Conservation (phyloP, 2,113 vertebrate species). For the Silurus asotus region DNA sequence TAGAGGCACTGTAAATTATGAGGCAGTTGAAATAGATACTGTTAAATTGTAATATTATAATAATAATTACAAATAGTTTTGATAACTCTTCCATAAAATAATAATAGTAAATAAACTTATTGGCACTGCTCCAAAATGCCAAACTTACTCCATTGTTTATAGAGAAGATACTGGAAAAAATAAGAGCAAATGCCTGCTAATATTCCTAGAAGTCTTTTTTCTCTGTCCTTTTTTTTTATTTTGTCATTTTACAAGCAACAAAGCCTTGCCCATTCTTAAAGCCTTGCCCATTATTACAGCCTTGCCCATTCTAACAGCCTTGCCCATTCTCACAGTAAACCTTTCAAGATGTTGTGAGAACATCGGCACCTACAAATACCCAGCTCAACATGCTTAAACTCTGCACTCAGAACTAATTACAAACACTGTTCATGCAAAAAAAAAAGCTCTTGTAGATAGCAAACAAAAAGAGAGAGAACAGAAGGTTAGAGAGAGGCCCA, state of each 20-base stretch:
- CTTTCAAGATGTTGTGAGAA: conserved; percentile 80
- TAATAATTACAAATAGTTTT: neutral
- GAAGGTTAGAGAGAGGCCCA: conserved; percentile 76
- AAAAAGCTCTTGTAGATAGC: conserved; percentile 87
- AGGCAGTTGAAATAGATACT: neutral
- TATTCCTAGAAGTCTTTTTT: conserved; percentile 70
- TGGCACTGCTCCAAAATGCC: neutral
- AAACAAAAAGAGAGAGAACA: conserved; percentile 80
- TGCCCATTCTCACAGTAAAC: conserved; percentile 55
- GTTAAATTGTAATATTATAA: too few species aligned
- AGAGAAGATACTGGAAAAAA: neutral
- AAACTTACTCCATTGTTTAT: conserved; percentile 44
- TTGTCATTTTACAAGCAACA: conserved; percentile 71
- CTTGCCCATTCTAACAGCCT: conserved; percentile 55
- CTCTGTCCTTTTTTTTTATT: conserved; percentile 63
- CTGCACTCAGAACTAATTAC: conserved; percentile 95
- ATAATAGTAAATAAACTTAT: neutral
- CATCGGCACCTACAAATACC: conserved; percentile 84
- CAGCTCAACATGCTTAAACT: conserved; percentile 86
- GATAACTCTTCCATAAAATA: neutral
- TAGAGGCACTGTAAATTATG: neutral
- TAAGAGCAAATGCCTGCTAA: neutral
- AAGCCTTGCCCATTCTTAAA: conserved; percentile 63
- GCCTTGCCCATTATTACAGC: conserved; percentile 68
- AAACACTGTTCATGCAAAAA: conserved; percentile 81